These are phyloP conservation scores for Chloropsis cyanopogon DNA, from an alignment of 2,113 vertebrate species.

Conservation along the genomic window DNA sequence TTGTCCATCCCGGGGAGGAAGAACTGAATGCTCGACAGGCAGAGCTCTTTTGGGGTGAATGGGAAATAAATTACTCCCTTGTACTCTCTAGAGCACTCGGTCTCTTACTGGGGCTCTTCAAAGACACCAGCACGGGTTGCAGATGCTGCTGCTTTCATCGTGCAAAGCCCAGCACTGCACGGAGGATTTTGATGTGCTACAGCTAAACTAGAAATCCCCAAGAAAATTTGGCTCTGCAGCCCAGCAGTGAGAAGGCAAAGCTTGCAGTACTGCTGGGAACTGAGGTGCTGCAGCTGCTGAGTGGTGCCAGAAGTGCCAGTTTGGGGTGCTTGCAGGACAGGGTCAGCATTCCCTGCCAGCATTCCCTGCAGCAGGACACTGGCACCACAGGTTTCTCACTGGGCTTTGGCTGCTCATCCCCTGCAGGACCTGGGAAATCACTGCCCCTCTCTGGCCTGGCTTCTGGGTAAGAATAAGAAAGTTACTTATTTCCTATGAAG, in stretches of 20 bases:
- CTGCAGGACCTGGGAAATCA: neutral
- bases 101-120: neutral
- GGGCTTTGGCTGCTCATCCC: neutral
- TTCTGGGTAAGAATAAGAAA: neutral
- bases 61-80: neutral
- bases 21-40: neutral
- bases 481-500: neutral
- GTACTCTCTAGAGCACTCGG: neutral
- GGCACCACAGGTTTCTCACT: neutral
- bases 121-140: neutral
- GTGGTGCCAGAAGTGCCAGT: accelerated
- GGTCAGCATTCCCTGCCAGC: neutral
- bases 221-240: neutral
- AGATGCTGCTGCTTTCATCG: neutral
- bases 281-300: neutral
- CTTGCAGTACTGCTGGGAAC: neutral
- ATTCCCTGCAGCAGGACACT: neutral
- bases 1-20: neutral
- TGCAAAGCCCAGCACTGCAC: neutral
- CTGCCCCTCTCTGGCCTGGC: neutral
- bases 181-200: neutral
- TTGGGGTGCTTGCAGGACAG: neutral
- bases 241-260: neutral
- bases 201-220: neutral
- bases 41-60: neutral